Conservation (phyloP, 2,888 invertebrate species). For the Drosophila leonis region DNA sequence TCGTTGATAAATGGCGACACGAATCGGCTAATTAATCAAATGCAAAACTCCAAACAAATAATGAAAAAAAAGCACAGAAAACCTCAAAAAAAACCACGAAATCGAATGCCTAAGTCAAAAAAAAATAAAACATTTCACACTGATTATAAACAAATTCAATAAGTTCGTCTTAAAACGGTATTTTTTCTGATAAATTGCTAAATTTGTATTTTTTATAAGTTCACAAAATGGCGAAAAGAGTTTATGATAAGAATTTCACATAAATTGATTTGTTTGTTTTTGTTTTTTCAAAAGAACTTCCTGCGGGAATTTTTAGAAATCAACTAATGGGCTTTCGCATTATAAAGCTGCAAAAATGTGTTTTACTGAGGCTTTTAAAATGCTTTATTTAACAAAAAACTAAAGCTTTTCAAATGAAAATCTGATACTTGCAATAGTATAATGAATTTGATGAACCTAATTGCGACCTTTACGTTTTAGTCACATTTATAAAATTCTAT, state of each 20-base stretch:
- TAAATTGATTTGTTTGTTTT: background rate
- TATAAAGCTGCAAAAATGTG: background rate
- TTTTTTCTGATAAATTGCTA: constrained; percentile 15
- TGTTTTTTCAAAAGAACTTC: background rate
- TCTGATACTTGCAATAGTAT: background rate
- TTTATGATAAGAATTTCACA: constrained; percentile 10
- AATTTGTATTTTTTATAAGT: constrained; percentile 9
- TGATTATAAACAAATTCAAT: constrained; percentile 31
- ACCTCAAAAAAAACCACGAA: constrained; percentile 17
- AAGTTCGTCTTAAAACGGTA: constrained; percentile 12
- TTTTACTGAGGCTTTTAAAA: background rate
- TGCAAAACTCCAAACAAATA: constrained; percentile 57
- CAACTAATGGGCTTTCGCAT: background rate
- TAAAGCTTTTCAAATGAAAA: background rate
- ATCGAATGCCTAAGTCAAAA: constrained; percentile 9
- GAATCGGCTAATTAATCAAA: constrained; percentile 77
- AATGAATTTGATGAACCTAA: background rate
- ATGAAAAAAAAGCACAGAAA: constrained; percentile 23
- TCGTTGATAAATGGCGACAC: constrained; percentile 72
- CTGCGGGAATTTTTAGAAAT: background rate
- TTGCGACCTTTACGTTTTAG: too few relatives aligned
- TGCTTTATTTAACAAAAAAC: background rate
- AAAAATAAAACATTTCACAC: constrained; percentile 35
- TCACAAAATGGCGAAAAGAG: constrained; percentile 16
- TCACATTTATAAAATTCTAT: background rate